Percentiles rank a stretch among this genome's conserved stretches.
Evolutionary conservation across 2,797 vertebrate genomes (phyloP).

Genomic region (Pelobates cultripes): DNA sequence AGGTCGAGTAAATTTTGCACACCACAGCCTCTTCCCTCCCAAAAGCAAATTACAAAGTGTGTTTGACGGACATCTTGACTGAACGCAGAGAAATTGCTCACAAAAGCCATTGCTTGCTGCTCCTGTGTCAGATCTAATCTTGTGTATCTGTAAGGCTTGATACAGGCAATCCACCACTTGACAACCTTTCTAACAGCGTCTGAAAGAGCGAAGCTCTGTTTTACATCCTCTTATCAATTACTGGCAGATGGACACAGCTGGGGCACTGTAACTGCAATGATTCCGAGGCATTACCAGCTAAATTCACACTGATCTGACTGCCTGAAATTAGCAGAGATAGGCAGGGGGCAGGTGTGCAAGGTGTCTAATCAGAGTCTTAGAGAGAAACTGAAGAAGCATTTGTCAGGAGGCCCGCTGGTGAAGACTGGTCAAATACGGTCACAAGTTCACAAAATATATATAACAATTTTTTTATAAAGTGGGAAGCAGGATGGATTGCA

Average conservation of each 20-base stretch:
- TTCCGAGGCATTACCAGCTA: neutral
- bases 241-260: conserved; percentile 24
- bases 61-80: too few relatives aligned
- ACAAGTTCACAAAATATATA: too few relatives aligned
- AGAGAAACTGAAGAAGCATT: too few relatives aligned
- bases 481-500: too few relatives aligned
- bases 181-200: neutral
- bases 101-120: neutral
- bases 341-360: neutral
- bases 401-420: too few relatives aligned
- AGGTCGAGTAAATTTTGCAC: too few relatives aligned
- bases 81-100: too few relatives aligned
- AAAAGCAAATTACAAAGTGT: too few relatives aligned
- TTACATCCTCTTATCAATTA: neutral
- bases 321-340: neutral
- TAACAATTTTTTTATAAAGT: too few relatives aligned
- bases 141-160: neutral
- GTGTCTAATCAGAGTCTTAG: neutral
- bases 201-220: neutral
- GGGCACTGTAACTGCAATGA: neutral
- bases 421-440: too few relatives aligned
- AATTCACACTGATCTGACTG: neutral
- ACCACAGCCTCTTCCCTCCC: too few relatives aligned
- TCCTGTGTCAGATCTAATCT: neutral
- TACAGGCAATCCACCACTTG: neutral